phyloP scores from a whole-genome alignment of 2,888 invertebrate species.

The Linnaemya tessellans region DNA sequence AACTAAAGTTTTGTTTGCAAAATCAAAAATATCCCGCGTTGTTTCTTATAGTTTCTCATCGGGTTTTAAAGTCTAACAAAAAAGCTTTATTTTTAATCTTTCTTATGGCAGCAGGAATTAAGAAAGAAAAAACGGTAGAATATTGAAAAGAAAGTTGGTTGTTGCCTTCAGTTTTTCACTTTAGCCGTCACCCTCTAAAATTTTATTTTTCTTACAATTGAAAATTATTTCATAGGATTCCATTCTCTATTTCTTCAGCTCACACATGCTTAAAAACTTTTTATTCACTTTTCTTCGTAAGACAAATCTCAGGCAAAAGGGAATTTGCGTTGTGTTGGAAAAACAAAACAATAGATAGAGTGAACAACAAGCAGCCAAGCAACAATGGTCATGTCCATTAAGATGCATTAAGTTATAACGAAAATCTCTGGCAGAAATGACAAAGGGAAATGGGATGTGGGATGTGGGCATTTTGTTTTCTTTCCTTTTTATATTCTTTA shows the following conservation, averaged over 20 bases:
- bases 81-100: conserved; percentile 54
- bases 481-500: conserved; percentile 29
- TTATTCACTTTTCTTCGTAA: conserved; percentile 25
- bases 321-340: conserved; percentile 50
- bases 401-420: conserved; percentile 64
- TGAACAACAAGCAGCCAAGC: conserved; percentile 40
- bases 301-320: conserved; percentile 40
- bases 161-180: conserved; percentile 39
- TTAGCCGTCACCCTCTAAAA: conserved; percentile 41
- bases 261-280: conserved; percentile 2
- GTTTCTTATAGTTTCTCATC: conserved; percentile 59
- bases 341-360: conserved; percentile 50
- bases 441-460: conserved; percentile 41
- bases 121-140: neutral
- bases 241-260: neutral
- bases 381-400: conserved; percentile 71
- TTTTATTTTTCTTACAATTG: conserved; percentile 48
- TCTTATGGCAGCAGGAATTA: conserved; percentile 32
- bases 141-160: conserved; percentile 68
- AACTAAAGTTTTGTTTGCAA: conserved; percentile 44
- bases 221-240: conserved; percentile 11
- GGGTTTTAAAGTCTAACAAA: conserved; percentile 49
- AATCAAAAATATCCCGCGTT: conserved; percentile 58
- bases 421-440: conserved; percentile 1
- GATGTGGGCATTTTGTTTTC: conserved; percentile 43